Conservation (phyloP, 2,888 invertebrate genomes). For the Ernsta delagoae region DNA sequence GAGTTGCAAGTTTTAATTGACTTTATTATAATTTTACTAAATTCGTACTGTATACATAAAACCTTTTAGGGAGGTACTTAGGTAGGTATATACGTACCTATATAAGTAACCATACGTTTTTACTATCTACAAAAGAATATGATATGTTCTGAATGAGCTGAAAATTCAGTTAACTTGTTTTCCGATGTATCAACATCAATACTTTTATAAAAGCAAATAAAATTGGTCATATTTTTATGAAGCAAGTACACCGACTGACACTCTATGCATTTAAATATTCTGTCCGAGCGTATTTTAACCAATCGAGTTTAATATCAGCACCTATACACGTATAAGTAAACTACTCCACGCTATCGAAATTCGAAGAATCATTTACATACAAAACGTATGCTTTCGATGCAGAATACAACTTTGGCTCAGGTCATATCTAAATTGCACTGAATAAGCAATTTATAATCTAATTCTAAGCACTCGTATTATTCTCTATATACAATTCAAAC, state of each 20-base stretch:
- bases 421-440: constrained; percentile 14
- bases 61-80: too few relatives aligned
- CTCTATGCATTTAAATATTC: neutral
- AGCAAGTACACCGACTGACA: too few relatives aligned
- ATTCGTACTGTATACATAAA: too few relatives aligned
- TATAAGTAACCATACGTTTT: too few relatives aligned
- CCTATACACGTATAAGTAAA: neutral
- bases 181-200: too few relatives aligned
- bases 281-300: neutral
- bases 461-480: neutral
- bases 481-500: neutral
- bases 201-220: too few relatives aligned
- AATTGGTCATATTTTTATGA: too few relatives aligned
- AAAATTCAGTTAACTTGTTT: too few relatives aligned
- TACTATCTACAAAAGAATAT: too few relatives aligned
- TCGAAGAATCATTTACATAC: constrained; percentile 29
- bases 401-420: constrained; percentile 3
- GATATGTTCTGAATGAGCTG: too few relatives aligned
- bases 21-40: too few relatives aligned
- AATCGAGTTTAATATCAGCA: neutral
- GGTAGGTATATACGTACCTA: too few relatives aligned
- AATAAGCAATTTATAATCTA: constrained; percentile 7
- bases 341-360: constrained; percentile 2
- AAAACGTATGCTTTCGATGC: constrained; percentile 20
- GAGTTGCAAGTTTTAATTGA: neutral